A percentile compares a stretch with the other conserved stretches of the same genome.
These are phyloP conservation scores for Protonemura montana DNA, from an alignment of 2,888 invertebrate species.

Conservation along the genomic window DNA sequence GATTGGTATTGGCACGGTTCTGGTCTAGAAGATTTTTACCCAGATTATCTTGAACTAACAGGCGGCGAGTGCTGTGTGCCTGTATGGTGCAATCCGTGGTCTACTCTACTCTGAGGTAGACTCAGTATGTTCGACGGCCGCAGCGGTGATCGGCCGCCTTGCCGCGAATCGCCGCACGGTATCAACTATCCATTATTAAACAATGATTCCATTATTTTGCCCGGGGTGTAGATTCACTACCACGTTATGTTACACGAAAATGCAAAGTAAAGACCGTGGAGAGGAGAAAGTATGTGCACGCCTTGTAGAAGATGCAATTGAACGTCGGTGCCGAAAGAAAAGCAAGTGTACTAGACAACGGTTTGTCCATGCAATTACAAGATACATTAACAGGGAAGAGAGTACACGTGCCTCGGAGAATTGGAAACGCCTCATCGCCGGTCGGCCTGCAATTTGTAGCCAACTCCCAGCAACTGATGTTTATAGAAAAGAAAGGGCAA, in stretches of 20 bases:
- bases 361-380: background rate
- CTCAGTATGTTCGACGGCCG: no score
- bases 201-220: background rate
- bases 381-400: background rate
- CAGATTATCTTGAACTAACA: background rate
- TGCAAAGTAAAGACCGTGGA: background rate
- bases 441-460: background rate
- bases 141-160: background rate
- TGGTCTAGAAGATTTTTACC: background rate
- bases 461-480: background rate
- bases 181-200: background rate
- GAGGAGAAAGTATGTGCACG: background rate
- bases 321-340: background rate
- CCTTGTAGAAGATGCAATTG: background rate
- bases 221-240: background rate
- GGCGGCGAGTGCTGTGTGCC: no score
- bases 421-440: background rate
- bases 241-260: background rate
- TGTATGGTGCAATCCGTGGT: background rate
- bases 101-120: background rate
- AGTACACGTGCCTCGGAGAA: background rate
- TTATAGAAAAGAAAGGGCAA: slow-evolving; percentile 4
- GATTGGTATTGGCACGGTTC: background rate
- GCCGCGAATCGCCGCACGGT: background rate
- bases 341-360: background rate